Percentiles rank a stretch among this genome's conserved stretches.
Evolutionary conservation across 2,113 vertebrate genomes (phyloP).

Genomic region (Alethe castanea): DNA sequence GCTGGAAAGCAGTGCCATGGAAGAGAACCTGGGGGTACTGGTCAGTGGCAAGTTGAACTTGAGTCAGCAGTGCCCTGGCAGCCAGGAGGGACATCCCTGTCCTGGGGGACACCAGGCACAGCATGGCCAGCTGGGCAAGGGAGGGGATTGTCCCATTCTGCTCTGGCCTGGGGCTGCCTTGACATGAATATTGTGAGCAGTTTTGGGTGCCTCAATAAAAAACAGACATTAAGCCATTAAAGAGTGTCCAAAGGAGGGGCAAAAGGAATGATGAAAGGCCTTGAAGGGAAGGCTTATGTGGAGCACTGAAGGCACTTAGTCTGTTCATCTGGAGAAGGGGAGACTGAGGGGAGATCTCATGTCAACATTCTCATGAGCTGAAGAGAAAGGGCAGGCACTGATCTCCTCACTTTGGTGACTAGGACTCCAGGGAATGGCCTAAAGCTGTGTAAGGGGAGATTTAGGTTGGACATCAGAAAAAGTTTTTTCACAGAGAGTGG

Average conservation of each 20-base stretch:
- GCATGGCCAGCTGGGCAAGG: fast-evolving
- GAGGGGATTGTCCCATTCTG: not conserved
- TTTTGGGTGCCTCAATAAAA: no score
- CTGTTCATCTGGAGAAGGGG: not conserved
- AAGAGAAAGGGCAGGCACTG: no score
- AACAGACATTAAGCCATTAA: not conserved
- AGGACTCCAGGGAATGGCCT: not conserved
- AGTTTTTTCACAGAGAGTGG: not conserved
- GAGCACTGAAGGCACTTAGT: not conserved
- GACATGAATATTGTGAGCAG: fast-evolving
- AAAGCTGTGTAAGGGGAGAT: not conserved
- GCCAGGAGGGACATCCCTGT: not conserved
- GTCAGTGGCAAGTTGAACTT: no score
- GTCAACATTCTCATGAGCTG: not conserved
- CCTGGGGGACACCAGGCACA: not conserved
- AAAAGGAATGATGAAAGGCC: not conserved
- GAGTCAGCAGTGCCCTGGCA: not conserved
- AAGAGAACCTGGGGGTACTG: not conserved
- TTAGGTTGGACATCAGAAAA: not conserved
- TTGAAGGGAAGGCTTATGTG: no score
- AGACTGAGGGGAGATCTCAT: not conserved
- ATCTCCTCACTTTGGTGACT: not conserved
- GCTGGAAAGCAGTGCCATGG: not conserved
- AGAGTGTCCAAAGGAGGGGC: not conserved
- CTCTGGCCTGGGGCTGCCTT: fast-evolving